Evolutionary conservation across 2,888 invertebrate genomes (phyloP).

Genomic region (Pollenia griseotomentosa): DNA sequence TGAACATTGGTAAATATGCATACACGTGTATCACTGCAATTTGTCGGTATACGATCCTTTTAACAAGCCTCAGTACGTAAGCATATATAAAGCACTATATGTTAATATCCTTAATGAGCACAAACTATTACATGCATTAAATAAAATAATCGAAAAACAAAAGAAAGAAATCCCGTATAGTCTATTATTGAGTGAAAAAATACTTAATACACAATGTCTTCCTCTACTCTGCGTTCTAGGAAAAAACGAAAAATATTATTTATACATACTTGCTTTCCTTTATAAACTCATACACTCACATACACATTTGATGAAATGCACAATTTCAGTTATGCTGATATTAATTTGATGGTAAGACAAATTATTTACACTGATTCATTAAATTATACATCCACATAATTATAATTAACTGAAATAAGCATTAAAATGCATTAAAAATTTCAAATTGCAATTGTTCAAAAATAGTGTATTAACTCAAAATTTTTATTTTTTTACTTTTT

Average conservation of each 20-base stretch:
- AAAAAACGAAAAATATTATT: neutral
- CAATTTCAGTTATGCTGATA: too few species aligned
- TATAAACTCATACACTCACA: neutral
- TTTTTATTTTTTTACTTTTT: too few species aligned
- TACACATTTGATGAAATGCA: too few species aligned
- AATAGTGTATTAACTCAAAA: too few species aligned
- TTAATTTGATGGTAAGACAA: too few species aligned
- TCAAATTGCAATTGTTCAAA: too few species aligned
- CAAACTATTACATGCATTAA: conserved; percentile 21
- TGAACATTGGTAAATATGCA: neutral
- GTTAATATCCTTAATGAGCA: conserved; percentile 39
- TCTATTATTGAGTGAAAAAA: conserved; percentile 20
- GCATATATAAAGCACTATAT: neutral
- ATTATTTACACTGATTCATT: too few species aligned
- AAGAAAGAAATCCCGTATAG: neutral
- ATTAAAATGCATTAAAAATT: too few species aligned
- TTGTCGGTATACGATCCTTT: neutral
- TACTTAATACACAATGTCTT: neutral
- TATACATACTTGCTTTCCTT: neutral
- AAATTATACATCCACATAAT: too few species aligned
- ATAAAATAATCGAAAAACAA: neutral
- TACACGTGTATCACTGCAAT: neutral
- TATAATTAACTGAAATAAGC: too few species aligned
- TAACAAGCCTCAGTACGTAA: neutral
- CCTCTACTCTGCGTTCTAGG: too few species aligned